A percentile compares a stretch with the other conserved stretches of the same genome.
phyloP scores from a whole-genome alignment of 2,797 vertebrate genomes.

The Decapterus maruadsi region DNA sequence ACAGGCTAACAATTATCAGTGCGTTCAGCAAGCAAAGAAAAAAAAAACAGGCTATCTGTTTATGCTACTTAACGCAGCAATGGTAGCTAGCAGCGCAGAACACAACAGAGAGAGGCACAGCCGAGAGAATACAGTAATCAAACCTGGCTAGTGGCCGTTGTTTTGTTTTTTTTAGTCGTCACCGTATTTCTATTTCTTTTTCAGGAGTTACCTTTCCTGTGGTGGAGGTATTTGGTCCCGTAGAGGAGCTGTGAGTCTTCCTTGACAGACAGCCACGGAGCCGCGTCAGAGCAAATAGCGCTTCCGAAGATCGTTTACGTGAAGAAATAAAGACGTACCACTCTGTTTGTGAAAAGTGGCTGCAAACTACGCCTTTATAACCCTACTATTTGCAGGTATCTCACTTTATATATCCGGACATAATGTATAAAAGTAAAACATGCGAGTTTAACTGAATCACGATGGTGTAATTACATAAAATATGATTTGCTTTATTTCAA shows the following conservation, averaged over 20 bases:
- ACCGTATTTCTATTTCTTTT: accelerated
- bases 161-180: background rate
- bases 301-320: conserved; percentile 40
- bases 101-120: conserved; percentile 34
- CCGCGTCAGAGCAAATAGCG: conserved; percentile 52
- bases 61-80: conserved; percentile 17
- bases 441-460: background rate
- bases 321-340: accelerated
- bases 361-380: background rate
- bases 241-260: conserved; percentile 7
- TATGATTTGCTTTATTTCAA: too few species aligned
- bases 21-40: background rate
- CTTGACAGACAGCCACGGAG: conserved; percentile 39
- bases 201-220: conserved; percentile 34
- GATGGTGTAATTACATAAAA: background rate
- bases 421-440: background rate
- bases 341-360: background rate
- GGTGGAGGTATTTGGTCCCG: background rate
- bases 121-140: background rate
- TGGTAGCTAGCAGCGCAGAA: conserved; percentile 53
- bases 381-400: too few species aligned
- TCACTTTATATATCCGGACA: too few species aligned
- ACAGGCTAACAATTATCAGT: background rate
- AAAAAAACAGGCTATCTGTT: background rate
- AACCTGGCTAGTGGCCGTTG: accelerated